phyloP scores from a whole-genome alignment of 2,113 vertebrate species.

The Serinus canaria region DNA sequence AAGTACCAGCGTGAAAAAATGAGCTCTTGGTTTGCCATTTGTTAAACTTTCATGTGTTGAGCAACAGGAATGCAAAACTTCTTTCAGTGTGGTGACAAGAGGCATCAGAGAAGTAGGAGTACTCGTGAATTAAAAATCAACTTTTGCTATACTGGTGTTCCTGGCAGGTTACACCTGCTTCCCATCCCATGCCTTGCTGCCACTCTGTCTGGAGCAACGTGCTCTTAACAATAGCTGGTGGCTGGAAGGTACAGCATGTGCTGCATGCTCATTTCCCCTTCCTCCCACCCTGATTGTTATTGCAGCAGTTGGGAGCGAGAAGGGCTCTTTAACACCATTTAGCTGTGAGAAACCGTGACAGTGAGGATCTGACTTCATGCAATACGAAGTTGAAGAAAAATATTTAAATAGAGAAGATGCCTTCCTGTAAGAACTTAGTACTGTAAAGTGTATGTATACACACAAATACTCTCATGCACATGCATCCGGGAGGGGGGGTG shows the following conservation, averaged over 20 bases:
- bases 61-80: not conserved
- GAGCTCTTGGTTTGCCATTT: not conserved
- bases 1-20: not conserved
- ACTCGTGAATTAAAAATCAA: not conserved
- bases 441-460: not conserved
- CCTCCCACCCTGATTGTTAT: constrained; percentile 64
- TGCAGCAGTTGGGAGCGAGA: not conserved
- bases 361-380: not conserved
- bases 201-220: constrained; percentile 58
- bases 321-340: constrained; percentile 35
- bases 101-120: not conserved
- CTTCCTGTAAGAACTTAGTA: constrained; percentile 12
- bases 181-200: constrained; percentile 56
- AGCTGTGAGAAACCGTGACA: constrained; percentile 25
- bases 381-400: not conserved
- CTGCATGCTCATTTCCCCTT: constrained; percentile 72
- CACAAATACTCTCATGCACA: not conserved
- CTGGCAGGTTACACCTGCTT: constrained; percentile 58
- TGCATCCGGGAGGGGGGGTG: not conserved
- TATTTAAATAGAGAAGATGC: not conserved
- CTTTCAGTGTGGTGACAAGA: not conserved
- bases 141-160: constrained; percentile 25
- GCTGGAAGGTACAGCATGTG: constrained; percentile 73
- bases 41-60: not conserved
- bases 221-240: constrained; percentile 75